Evolutionary conservation across 1,140 invertebrate genomes (phyloP).

Genomic region (Ceratina japonica): DNA sequence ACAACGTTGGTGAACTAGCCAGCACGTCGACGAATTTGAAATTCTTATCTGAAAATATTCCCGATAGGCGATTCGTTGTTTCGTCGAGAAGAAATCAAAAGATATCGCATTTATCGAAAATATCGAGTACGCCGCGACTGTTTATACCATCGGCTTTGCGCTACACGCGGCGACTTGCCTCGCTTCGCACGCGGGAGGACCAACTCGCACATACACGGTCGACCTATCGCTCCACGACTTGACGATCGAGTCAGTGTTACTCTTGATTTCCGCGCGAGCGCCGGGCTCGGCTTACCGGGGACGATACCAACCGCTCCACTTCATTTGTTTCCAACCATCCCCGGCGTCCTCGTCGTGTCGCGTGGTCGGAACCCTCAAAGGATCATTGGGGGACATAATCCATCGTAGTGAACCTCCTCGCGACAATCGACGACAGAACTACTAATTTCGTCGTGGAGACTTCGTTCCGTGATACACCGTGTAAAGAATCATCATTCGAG

Average conservation of each 20-base stretch:
- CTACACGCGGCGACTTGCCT: conserved; percentile 7
- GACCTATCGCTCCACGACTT: conserved; percentile 49
- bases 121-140: not conserved
- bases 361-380: not conserved
- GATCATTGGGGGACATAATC: not conserved
- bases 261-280: conserved; percentile 60
- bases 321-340: conserved; percentile 30
- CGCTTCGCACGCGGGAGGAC: conserved; percentile 56
- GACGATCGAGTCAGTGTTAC: conserved; percentile 57
- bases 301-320: conserved; percentile 42
- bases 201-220: conserved; percentile 35
- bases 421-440: not conserved
- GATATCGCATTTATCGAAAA: not conserved
- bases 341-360: not conserved
- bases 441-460: too few species aligned
- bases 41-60: not conserved
- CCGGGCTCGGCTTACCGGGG: conserved; percentile 29
- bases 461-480: too few species aligned
- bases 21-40: not conserved
- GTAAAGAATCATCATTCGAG: not conserved
- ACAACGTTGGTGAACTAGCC: not conserved
- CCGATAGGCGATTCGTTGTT: too few species aligned
- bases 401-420: not conserved
- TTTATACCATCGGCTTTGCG: not conserved
- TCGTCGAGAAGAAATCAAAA: not conserved